Evolutionary conservation across 2,888 invertebrate genomes (phyloP).

Genomic region (Xanthia togata): DNA sequence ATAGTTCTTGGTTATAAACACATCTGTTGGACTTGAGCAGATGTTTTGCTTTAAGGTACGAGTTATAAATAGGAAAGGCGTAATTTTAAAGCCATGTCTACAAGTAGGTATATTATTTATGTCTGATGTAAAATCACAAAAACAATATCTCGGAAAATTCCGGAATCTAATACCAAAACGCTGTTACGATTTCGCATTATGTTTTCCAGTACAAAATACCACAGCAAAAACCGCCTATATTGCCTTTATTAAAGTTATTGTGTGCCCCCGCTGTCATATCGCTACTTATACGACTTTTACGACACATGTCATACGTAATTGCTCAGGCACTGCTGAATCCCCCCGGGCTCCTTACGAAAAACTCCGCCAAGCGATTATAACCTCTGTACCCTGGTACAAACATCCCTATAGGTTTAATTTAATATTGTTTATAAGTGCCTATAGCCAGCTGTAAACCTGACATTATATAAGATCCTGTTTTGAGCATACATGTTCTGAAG

Average conservation of each 20-base stretch:
- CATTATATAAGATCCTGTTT: slow-evolving; percentile 37
- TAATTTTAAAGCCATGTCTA: background rate
- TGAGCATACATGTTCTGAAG: slow-evolving; percentile 6
- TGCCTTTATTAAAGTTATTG: slow-evolving; percentile 78
- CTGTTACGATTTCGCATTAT: slow-evolving; percentile 43
- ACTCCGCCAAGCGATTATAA: slow-evolving; percentile 75
- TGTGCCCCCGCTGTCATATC: slow-evolving; percentile 73
- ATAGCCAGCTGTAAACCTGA: slow-evolving; percentile 14
- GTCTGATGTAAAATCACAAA: background rate
- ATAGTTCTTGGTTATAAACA: slow-evolving; percentile 7
- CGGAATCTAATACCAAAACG: background rate
- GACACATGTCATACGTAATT: slow-evolving; percentile 87
- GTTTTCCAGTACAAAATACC: slow-evolving; percentile 53
- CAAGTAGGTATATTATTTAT: background rate
- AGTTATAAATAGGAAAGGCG: background rate
- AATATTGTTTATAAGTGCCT: slow-evolving; percentile 42
- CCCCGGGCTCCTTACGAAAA: slow-evolving; percentile 71
- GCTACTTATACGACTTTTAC: slow-evolving; percentile 76
- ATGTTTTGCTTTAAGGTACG: background rate
- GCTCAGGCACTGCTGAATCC: slow-evolving; percentile 79
- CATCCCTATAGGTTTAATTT: slow-evolving; percentile 39
- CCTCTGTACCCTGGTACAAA: slow-evolving; percentile 69
- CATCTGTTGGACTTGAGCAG: background rate
- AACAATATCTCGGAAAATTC: background rate
- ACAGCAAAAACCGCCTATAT: slow-evolving; percentile 63